These are phyloP conservation scores for Ips typographus DNA, from an alignment of 1,140 invertebrate genomes.

Conservation along the genomic window DNA sequence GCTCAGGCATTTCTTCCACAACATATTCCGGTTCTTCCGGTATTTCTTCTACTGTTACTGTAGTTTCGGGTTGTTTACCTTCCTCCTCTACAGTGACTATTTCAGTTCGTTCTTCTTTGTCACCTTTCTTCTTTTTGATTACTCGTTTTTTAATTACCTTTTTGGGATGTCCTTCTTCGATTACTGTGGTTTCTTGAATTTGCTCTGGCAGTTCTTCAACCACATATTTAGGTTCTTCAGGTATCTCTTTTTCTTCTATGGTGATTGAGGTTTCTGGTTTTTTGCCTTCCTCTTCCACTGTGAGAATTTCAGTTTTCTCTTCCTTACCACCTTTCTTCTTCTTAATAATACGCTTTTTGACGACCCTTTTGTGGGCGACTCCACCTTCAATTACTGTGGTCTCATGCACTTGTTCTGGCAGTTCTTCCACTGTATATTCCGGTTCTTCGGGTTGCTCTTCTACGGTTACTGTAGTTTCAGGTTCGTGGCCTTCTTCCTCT, in stretches of 20 bases:
- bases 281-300: slow-evolving; percentile 27
- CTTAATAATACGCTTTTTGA: slow-evolving; percentile 45
- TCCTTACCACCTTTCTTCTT: slow-evolving; percentile 43
- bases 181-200: slow-evolving; percentile 45
- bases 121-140: slow-evolving; percentile 24
- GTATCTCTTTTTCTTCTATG: slow-evolving; percentile 45
- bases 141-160: slow-evolving; percentile 48
- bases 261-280: slow-evolving; percentile 35
- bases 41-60: slow-evolving; percentile 42
- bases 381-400: slow-evolving; percentile 41
- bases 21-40: slow-evolving; percentile 38
- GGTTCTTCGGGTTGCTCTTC: slow-evolving; percentile 43
- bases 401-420: slow-evolving; percentile 46
- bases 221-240: slow-evolving; percentile 49
- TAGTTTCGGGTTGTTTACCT: slow-evolving; percentile 34
- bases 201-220: slow-evolving; percentile 38
- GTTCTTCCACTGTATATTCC: slow-evolving; percentile 41
- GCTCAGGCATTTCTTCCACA: slow-evolving; percentile 45
- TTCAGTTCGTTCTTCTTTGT: slow-evolving; percentile 54
- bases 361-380: slow-evolving; percentile 40
- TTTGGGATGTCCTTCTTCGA: slow-evolving; percentile 47
- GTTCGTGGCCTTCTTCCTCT: slow-evolving; percentile 52
- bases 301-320: slow-evolving; percentile 44
- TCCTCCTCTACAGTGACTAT: slow-evolving; percentile 55
- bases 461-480: slow-evolving; percentile 49